Conservation (phyloP, 2,113 vertebrate species). For the Hippocampus barbouri region DNA sequence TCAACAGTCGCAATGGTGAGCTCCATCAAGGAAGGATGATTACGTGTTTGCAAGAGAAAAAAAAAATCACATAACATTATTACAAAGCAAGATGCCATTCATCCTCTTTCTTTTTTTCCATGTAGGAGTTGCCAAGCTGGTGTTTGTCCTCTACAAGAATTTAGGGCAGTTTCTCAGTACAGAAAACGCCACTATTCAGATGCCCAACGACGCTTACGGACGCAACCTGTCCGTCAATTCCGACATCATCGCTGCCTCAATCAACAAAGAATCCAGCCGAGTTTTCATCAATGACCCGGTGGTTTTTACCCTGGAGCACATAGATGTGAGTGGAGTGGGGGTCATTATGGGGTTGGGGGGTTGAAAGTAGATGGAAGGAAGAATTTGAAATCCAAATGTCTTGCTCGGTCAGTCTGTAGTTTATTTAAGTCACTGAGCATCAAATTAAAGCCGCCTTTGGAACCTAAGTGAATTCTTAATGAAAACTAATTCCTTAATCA, state of each 20-base stretch:
- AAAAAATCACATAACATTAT: not conserved
- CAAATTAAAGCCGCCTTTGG: conserved; percentile 95
- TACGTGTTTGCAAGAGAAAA: not conserved
- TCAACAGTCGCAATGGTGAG: conserved; percentile 97
- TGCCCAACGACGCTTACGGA: conserved; percentile 79
- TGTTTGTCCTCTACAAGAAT: conserved; percentile 97
- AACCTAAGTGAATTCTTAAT: conserved; percentile 98
- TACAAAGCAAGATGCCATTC: not conserved
- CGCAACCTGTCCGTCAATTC: conserved; percentile 93
- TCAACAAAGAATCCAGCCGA: conserved; percentile 98
- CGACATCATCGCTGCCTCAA: conserved; percentile 92
- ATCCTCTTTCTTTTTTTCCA: not conserved
- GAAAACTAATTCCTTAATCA: conserved; percentile 98
- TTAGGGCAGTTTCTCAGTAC: conserved; percentile 95
- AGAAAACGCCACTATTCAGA: conserved; percentile 92
- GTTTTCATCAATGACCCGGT: conserved; percentile 96
- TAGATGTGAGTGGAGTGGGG: conserved; percentile 86
- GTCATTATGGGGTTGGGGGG: conserved; percentile 33
- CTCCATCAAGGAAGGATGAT: conserved; percentile 4
- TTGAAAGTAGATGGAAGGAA: conserved; percentile 52
- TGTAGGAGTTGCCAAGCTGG: conserved; percentile 91
- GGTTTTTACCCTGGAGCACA: conserved; percentile 94
- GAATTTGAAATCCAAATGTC: conserved; percentile 86
- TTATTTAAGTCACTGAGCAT: conserved; percentile 91
- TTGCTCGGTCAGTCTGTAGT: conserved; percentile 81